These are phyloP conservation scores for Pelecanoides urinatrix DNA, from an alignment of 2,113 vertebrate species.

Conservation along the genomic window DNA sequence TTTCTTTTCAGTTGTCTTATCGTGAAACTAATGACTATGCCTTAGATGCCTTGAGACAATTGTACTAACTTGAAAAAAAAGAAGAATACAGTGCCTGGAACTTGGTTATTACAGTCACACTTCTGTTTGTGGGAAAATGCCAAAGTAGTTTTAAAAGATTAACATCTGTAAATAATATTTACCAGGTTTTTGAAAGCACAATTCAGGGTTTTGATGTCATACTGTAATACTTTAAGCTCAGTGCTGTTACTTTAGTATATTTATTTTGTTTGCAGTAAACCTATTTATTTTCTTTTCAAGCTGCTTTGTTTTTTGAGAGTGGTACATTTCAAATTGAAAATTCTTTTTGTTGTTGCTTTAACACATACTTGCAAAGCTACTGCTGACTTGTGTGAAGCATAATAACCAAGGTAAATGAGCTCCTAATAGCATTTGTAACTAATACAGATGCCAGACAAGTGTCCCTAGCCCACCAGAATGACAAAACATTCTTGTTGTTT, in stretches of 20 bases:
- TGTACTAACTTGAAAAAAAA: not conserved
- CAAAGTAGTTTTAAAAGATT: constrained; percentile 14
- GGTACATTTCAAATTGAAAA: constrained; percentile 17
- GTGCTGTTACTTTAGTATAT: not conserved
- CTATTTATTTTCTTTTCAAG: constrained; percentile 34
- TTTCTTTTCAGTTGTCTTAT: constrained; percentile 29
- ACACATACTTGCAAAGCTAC: not conserved
- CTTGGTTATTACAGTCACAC: not conserved
- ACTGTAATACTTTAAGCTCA: not conserved
- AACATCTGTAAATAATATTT: constrained; percentile 20
- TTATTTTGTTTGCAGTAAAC: constrained; percentile 7
- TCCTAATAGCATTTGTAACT: not conserved
- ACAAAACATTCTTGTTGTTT: not conserved
- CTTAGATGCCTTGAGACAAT: not conserved
- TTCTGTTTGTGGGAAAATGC: not conserved
- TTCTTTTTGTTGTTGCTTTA: not conserved
- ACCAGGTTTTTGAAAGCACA: not conserved
- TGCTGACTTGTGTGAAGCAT: not conserved
- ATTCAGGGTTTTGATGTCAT: not conserved
- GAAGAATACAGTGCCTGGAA: not conserved
- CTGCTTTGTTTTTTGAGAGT: constrained; percentile 14
- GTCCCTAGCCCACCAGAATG: not conserved
- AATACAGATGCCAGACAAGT: not conserved
- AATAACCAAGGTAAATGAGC: constrained; percentile 18
- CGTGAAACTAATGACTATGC: constrained; percentile 52